Percentiles rank a stretch among this genome's conserved stretches.
phyloP scores from a whole-genome alignment of 1,140 invertebrate genomes.

The Maniola jurtina region DNA sequence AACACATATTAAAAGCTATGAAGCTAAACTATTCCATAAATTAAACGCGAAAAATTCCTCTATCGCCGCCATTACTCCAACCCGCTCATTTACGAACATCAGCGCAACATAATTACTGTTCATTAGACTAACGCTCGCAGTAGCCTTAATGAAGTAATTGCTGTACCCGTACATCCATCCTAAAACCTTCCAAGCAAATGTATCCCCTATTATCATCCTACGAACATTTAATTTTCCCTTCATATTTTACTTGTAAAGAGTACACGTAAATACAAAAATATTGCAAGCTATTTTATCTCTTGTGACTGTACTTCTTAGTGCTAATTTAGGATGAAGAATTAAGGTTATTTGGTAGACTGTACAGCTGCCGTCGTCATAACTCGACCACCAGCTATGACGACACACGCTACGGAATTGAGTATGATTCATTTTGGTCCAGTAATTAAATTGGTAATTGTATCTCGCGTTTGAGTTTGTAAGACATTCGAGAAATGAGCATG shows the following conservation, averaged over 20 bases:
- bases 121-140: constrained; percentile 55
- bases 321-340: constrained; percentile 11
- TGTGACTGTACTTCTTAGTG: not conserved
- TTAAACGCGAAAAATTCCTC: constrained; percentile 32
- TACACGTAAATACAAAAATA: not conserved
- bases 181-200: constrained; percentile 3
- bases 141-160: constrained; percentile 67
- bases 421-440: constrained; percentile 38
- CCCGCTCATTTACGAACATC: constrained; percentile 42
- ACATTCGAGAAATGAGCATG: not conserved
- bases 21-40: constrained; percentile 21
- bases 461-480: constrained; percentile 17
- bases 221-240: constrained; percentile 10
- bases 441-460: constrained; percentile 36
- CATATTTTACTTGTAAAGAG: not conserved
- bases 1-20: constrained; percentile 20
- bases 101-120: constrained; percentile 64
- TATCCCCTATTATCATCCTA: not conserved
- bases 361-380: constrained; percentile 21
- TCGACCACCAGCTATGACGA: constrained; percentile 34
- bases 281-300: constrained; percentile 8
- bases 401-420: constrained; percentile 30
- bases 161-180: constrained; percentile 31
- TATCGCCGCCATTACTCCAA: constrained; percentile 26
- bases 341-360: not conserved